Percentiles rank a stretch among this genome's conserved stretches.
phyloP scores from a whole-genome alignment of 64 coral and sea anemone genomes.

The Hydrozoanthus tunicans region DNA sequence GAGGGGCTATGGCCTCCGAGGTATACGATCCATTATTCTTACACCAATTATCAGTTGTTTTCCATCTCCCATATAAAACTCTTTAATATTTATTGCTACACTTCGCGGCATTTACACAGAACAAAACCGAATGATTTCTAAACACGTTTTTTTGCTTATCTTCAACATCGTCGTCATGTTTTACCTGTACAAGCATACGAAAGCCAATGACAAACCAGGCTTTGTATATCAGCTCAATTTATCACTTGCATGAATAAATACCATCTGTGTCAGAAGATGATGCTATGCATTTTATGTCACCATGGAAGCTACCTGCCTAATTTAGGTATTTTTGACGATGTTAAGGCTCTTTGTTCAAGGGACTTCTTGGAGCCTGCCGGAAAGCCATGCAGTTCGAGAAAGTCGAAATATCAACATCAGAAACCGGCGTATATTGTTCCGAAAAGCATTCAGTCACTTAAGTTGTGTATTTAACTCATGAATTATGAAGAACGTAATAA shows the following conservation, averaged over 20 bases:
- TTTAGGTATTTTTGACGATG: constrained; percentile 7
- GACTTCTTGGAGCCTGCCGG: not conserved
- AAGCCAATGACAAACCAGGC: constrained; percentile 38
- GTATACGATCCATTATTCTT: constrained; percentile 1
- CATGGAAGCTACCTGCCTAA: constrained; percentile 14
- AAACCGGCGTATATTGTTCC: constrained; percentile 35
- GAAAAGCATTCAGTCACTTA: constrained; percentile 47
- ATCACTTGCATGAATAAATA: constrained; percentile 21
- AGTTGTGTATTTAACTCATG: constrained; percentile 48
- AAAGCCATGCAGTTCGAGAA: not conserved
- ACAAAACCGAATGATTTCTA: constrained; percentile 22
- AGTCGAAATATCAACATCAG: not conserved
- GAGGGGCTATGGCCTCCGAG: not conserved
- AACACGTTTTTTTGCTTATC: constrained; percentile 54
- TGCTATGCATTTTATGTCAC: constrained; percentile 5
- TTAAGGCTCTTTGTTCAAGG: not conserved
- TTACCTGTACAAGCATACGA: constrained; percentile 25
- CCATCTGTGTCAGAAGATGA: constrained; percentile 23
- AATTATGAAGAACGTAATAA: constrained; percentile 41
- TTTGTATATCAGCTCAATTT: constrained; percentile 37
- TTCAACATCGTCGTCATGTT: constrained; percentile 15
- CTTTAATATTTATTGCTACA: constrained; percentile 56
- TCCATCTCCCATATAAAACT: constrained; percentile 34
- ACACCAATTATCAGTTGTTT: constrained; percentile 50
- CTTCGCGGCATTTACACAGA: constrained; percentile 21